Percentiles rank a stretch among this genome's conserved stretches.
These are phyloP conservation scores for Dioctria linearis DNA, from an alignment of 2,888 invertebrate genomes.

Conservation along the genomic window DNA sequence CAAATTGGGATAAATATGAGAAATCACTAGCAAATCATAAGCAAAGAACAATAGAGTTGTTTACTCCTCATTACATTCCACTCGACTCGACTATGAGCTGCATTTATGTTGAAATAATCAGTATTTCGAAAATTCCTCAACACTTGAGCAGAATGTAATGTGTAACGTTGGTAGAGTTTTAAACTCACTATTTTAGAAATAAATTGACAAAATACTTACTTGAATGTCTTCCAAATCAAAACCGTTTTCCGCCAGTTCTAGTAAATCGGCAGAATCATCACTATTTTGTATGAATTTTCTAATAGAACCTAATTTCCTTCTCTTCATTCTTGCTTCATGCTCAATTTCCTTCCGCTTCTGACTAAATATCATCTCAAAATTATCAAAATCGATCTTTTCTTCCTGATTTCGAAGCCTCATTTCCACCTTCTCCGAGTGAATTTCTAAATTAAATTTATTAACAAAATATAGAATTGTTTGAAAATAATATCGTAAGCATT, in stretches of 20 bases:
- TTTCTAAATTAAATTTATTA: constrained; percentile 8
- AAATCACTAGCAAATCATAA: no score
- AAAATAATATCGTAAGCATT: neutral
- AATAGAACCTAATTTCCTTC: constrained; percentile 26
- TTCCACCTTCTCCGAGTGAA: constrained; percentile 69
- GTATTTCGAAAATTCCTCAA: no score
- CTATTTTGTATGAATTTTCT: constrained; percentile 31
- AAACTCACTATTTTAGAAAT: no score
- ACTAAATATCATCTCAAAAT: constrained; percentile 73
- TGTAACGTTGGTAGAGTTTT: no score
- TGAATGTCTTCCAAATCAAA: constrained; percentile 71
- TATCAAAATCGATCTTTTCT: constrained; percentile 70
- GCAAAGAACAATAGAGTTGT: no score
- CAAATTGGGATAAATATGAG: no score
- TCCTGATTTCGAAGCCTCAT: constrained; percentile 67
- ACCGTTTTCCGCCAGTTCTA: constrained; percentile 64
- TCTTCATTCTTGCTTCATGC: constrained; percentile 58
- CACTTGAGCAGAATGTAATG: no score
- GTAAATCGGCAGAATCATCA: constrained; percentile 68
- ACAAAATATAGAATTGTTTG: neutral
- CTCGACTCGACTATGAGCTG: no score
- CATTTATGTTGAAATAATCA: no score
- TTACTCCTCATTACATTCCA: no score
- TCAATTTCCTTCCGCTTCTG: constrained; percentile 72
- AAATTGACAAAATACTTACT: constrained; percentile 64